Evolutionary conservation across 2,888 invertebrate genomes (phyloP).

Genomic region (Pammene aurita): DNA sequence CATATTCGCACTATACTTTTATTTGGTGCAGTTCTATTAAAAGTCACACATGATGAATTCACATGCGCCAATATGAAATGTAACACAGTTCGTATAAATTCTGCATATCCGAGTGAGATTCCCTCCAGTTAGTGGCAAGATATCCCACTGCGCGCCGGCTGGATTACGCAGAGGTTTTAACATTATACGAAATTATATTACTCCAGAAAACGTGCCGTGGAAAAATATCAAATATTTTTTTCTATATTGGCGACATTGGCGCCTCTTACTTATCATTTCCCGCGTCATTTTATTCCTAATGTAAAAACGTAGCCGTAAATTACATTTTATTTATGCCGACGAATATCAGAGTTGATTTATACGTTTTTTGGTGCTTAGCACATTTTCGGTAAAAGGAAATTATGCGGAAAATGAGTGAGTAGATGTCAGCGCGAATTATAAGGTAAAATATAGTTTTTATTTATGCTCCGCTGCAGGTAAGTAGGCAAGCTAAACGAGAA

Average conservation of each 20-base stretch:
- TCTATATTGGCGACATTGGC: slow-evolving; percentile 39
- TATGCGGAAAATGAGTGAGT: slow-evolving; percentile 39
- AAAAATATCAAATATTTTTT: slow-evolving; percentile 44
- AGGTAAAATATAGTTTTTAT: slow-evolving; percentile 33
- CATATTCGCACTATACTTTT: too few relatives aligned
- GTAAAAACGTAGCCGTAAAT: slow-evolving; percentile 66
- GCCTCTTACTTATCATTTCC: slow-evolving; percentile 41
- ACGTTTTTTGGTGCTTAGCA: slow-evolving; percentile 52
- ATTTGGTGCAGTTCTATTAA: too few relatives aligned
- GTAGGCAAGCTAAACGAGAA: background rate
- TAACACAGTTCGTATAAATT: background rate
- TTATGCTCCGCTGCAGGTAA: slow-evolving; percentile 9
- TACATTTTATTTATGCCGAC: slow-evolving; percentile 65
- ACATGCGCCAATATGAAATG: too few relatives aligned
- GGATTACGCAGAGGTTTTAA: slow-evolving; percentile 31
- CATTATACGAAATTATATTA: slow-evolving; percentile 36
- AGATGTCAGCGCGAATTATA: slow-evolving; percentile 38
- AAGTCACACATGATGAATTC: too few relatives aligned
- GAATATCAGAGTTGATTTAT: slow-evolving; percentile 70
- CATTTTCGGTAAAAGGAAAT: slow-evolving; percentile 41
- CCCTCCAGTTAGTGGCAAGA: background rate
- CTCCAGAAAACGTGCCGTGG: slow-evolving; percentile 37
- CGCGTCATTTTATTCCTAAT: slow-evolving; percentile 62
- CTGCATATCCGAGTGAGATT: background rate
- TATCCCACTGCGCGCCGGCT: slow-evolving; percentile 17